Evolutionary conservation across 2,797 vertebrate genomes (phyloP), one percentile per base, ranked within the genome.

Genomic region (Graptemys geographica): DNA sequence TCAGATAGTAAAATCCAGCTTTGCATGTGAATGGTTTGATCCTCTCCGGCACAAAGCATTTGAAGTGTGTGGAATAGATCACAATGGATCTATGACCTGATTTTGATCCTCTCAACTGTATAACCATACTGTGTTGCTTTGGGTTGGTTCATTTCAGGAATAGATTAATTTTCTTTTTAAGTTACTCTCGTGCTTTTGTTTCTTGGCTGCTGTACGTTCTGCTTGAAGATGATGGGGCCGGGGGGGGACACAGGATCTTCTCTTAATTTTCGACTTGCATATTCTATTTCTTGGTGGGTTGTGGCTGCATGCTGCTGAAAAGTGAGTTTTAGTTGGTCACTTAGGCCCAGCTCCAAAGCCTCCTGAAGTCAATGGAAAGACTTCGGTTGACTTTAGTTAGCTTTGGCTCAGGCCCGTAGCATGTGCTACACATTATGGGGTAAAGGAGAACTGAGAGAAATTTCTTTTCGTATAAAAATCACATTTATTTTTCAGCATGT

Each of bases 401-500:
- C 27, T 96, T 59, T 90, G 84, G 93, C 81, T 91, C 83, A 27
- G 16, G 23, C 8, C 31, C 2, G 81, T 95, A 84, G 81, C 9
- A 4, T 87, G 7, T 86, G 49, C 87, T 91, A 86, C 28, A 41
- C 88, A 79, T n/a, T 47, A 78, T 72, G 81, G 37, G 37, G 12
- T 90, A 79, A 82, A 96, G 49, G 69, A 81, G 55, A 97, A 88
- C 44, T 89, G 37, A 86, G 96, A 51, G 8, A 15, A 59, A 52
- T 87, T 87, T 69, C 55, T 95, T 90, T 96, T 97, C 89, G 83
- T 92, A 21, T 96, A 96, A 98, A 96, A 55, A 89, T 91, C 62
- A 51, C 94, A 80, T 97, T 98, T 98, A 86, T 98, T 96, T 98
- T 98, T 92, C 98, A 99, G 99, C 99, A 99, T 96, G 99, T 98